Evolutionary conservation across 2,888 invertebrate genomes (phyloP).

Genomic region (Ochlodes sylvanus): DNA sequence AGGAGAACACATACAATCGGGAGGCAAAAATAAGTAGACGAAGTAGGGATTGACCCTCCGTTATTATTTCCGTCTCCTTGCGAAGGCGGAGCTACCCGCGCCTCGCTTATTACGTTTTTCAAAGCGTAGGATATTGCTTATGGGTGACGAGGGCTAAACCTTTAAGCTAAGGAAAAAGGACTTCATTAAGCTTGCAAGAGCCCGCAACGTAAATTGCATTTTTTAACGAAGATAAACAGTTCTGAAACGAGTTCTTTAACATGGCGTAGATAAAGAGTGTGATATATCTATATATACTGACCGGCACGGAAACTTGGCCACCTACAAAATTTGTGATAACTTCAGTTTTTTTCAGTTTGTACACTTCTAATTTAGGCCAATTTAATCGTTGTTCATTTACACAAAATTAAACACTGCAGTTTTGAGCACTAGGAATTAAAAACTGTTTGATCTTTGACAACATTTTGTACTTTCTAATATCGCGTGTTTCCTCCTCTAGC

Average conservation of each 20-base stretch:
- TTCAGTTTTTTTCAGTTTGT: too few relatives aligned
- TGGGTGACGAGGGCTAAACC: slow-evolving; percentile 25
- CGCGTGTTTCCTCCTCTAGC: too few relatives aligned
- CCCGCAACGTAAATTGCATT: slow-evolving; percentile 1
- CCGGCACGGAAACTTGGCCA: too few relatives aligned
- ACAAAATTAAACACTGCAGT: too few relatives aligned
- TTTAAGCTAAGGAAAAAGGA: slow-evolving; percentile 16
- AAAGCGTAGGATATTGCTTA: slow-evolving; percentile 3
- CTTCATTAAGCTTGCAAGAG: slow-evolving; percentile 23
- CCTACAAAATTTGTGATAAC: too few relatives aligned
- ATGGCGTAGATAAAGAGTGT: background rate
- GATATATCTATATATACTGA: too few relatives aligned
- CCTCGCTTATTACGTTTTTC: slow-evolving; percentile 8
- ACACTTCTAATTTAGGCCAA: too few relatives aligned
- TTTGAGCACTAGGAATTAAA: too few relatives aligned
- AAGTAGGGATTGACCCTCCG: slow-evolving; percentile 2
- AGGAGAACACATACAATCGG: background rate
- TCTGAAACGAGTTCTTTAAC: background rate
- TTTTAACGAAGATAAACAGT: slow-evolving; percentile 1
- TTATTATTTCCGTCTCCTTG: slow-evolving; percentile 4
- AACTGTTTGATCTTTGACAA: too few relatives aligned
- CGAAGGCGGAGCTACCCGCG: background rate
- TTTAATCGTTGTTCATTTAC: too few relatives aligned
- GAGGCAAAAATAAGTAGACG: background rate
- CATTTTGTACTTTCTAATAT: too few relatives aligned